Percentiles rank a stretch among this genome's conserved stretches.
Evolutionary conservation across 2,888 invertebrate genomes (phyloP).

Genomic region (Drosophila seclusa): DNA sequence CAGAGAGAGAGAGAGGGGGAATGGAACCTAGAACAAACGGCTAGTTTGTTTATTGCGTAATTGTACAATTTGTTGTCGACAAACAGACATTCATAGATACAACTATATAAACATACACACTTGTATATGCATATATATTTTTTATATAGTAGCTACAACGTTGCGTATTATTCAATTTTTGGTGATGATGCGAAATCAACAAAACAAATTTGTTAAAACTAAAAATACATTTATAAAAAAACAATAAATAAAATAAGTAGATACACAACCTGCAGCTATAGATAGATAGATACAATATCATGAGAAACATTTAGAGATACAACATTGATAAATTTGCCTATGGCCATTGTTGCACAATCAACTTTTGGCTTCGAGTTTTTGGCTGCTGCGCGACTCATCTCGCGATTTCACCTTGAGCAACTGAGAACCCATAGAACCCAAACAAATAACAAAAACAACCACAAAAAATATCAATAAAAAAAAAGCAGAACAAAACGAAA

Average conservation of each 20-base stretch:
- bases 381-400: slow-evolving; percentile 18
- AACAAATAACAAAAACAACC: background rate
- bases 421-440: slow-evolving; percentile 11
- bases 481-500: slow-evolving; percentile 3
- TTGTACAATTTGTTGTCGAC: slow-evolving; percentile 49
- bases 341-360: slow-evolving; percentile 58
- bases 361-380: slow-evolving; percentile 47
- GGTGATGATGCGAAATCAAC: slow-evolving; percentile 60
- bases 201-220: slow-evolving; percentile 64
- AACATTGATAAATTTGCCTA: slow-evolving; percentile 36
- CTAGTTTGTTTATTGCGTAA: slow-evolving; percentile 57
- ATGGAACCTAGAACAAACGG: slow-evolving; percentile 24
- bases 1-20: background rate
- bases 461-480: slow-evolving; percentile 1
- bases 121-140: slow-evolving; percentile 15
- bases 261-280: slow-evolving; percentile 44
- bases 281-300: slow-evolving; percentile 24
- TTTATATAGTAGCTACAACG: slow-evolving; percentile 29
- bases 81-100: slow-evolving; percentile 11
- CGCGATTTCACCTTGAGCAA: slow-evolving; percentile 42
- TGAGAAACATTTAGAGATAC: slow-evolving; percentile 33
- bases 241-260: slow-evolving; percentile 33
- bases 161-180: slow-evolving; percentile 49
- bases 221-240: slow-evolving; percentile 58
- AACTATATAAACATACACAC: background rate